phyloP scores from a whole-genome alignment of 1,140 invertebrate genomes.

The Lordiphosa clarofinis region DNA sequence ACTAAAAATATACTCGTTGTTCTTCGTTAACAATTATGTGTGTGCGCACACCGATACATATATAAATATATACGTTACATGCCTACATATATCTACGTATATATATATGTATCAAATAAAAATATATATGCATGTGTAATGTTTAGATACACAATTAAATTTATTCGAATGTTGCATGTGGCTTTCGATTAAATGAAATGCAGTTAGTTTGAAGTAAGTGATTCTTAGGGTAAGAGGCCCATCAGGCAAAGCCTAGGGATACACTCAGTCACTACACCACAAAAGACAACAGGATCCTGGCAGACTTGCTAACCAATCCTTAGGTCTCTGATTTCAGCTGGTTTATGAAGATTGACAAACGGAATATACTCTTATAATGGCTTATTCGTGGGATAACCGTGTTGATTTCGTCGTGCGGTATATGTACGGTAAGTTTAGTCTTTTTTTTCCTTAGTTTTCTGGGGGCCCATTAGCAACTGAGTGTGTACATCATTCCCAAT shows the following conservation, averaged over 20 bases:
- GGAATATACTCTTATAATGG: constrained; percentile 55
- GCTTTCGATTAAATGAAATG: constrained; percentile 43
- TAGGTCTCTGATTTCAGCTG: constrained; percentile 18
- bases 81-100: constrained; percentile 7
- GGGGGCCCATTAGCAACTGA: no score
- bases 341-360: constrained; percentile 44
- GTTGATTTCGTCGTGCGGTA: constrained; percentile 89
- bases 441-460: no score
- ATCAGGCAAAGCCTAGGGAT: constrained; percentile 3
- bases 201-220: constrained; percentile 68
- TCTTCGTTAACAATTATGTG: constrained; percentile 3
- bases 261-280: background rate
- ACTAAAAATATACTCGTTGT: constrained; percentile 49
- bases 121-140: constrained; percentile 25
- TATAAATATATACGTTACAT: constrained; percentile 28
- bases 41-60: constrained; percentile 4
- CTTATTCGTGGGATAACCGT: constrained; percentile 89
- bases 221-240: constrained; percentile 56
- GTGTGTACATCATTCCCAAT: no score
- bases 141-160: constrained; percentile 67
- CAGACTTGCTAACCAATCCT: background rate
- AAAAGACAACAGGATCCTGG: constrained; percentile 3
- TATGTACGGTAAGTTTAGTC: constrained; percentile 85
- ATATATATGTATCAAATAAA: background rate
- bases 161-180: constrained; percentile 54